Base-by-base conservation (phyloP, 2,888 invertebrate genomes). In the Sesia apiformis region DNA sequence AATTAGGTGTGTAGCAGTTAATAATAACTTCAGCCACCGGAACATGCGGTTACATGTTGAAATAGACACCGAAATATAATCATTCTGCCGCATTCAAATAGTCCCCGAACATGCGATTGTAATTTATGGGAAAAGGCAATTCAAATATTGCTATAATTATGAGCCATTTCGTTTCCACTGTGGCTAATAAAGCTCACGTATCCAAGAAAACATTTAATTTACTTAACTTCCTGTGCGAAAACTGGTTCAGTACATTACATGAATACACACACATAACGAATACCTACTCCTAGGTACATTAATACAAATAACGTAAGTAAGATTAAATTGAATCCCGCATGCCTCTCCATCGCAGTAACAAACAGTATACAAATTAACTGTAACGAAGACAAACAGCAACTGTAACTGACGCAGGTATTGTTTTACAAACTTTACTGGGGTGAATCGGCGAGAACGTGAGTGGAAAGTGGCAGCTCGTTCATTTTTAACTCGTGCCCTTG, bases 61-160 rank as follows among this genome's bases (percentile, higher is more conserved):
- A 23, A 23, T 23, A 23, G 23, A 23, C 38, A 50, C 55, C 53
- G 40, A 38, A 62, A 72, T 72, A 77, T 70, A 74, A 76, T 74
- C 69, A 75, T 78, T 72, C 69, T 70, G 63, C 76, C 74, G 76
- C 76, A 78, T 72, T 77, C 64, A 72, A 84, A 84, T 80, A 73
- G 80, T 74, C 75, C 62, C 65, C 64, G 58, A 75, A 76, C 84
- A 84, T 84, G 84, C 84, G 78, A 84, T 73, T 76, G 71, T 68
- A 65, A 72, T 76, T 81, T 81, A 79, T 77, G 76, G 75, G 75
- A 76, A 69, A 81, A 79, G 70, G 73, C 74, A 80, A 78, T 81
- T 81, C 80, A 77, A 82, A 82, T 80, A 83, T 78, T 76, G 77
- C 82, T 81, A 76, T 84, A 82, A 84, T 84, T 83, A 83, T 72